Evolutionary conservation across 2,797 vertebrate genomes (phyloP).

Genomic region (Graptemys geographica): DNA sequence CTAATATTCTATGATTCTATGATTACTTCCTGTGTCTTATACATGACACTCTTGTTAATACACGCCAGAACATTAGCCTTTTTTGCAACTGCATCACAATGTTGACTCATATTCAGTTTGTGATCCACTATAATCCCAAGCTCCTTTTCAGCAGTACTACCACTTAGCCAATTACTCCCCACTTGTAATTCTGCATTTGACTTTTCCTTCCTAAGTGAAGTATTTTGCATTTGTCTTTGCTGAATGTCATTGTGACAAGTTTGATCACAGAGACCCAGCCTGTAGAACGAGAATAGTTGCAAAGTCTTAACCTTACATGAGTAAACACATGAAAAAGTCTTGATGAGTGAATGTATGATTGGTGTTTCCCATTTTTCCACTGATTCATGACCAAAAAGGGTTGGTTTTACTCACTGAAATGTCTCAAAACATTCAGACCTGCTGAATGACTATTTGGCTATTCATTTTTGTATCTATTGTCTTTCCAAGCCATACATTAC

Average conservation of each 20-base stretch:
- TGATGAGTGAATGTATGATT: not conserved
- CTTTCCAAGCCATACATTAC: not conserved
- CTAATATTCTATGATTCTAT: too few species aligned
- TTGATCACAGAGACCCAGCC: accelerated
- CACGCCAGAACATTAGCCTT: too few species aligned
- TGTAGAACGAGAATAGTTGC: not conserved
- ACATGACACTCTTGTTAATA: too few species aligned
- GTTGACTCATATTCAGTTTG: not conserved
- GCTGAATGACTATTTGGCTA: not conserved
- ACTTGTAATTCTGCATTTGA: not conserved
- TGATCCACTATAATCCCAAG: not conserved
- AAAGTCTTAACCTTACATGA: not conserved
- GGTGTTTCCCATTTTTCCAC: not conserved
- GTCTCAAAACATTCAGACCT: not conserved
- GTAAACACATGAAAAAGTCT: not conserved
- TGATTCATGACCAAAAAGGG: not conserved
- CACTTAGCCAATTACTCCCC: not conserved
- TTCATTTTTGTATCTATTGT: not conserved
- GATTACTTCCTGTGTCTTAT: too few species aligned
- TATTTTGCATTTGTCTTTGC: too few species aligned
- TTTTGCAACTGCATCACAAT: not conserved
- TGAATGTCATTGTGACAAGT: too few species aligned
- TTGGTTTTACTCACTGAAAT: not conserved
- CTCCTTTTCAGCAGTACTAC: not conserved
- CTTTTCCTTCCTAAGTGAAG: not conserved